phyloP scores from a whole-genome alignment of 2,113 vertebrate genomes.

The Genyomyrus donnyi region DNA sequence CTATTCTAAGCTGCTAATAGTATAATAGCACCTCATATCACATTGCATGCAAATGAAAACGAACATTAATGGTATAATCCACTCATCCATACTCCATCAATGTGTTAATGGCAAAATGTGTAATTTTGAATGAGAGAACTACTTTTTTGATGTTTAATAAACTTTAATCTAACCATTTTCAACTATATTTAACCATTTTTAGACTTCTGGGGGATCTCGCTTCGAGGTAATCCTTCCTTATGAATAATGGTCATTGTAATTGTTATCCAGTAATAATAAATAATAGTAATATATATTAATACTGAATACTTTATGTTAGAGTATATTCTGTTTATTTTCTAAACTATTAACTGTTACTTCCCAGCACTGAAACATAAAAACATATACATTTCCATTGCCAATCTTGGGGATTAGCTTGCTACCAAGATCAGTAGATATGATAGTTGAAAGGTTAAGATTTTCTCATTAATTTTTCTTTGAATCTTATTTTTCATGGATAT shows the following conservation, averaged over 20 bases:
- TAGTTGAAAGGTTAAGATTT: background rate
- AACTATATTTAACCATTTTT: slow-evolving; percentile 38
- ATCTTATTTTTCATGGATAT: background rate
- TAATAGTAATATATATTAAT: background rate
- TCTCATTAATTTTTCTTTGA: background rate
- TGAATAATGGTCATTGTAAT: background rate
- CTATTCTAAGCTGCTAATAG: background rate
- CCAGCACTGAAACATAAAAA: background rate
- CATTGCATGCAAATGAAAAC: background rate
- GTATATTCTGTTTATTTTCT: background rate
- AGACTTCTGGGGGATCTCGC: slow-evolving; percentile 86
- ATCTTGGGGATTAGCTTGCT: background rate
- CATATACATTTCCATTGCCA: background rate
- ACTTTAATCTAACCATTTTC: background rate
- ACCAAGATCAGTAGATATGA: background rate
- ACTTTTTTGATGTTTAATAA: background rate
- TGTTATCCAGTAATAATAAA: background rate
- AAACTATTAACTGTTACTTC: background rate
- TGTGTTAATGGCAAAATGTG: background rate
- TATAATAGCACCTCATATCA: background rate
- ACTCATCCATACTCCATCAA: background rate
- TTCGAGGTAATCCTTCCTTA: slow-evolving; percentile 68
- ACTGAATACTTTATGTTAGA: background rate
- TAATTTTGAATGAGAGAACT: background rate
- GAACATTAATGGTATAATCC: background rate